Evolutionary conservation across 2,888 invertebrate genomes (phyloP).

Genomic region (Eubasilissa splendida): DNA sequence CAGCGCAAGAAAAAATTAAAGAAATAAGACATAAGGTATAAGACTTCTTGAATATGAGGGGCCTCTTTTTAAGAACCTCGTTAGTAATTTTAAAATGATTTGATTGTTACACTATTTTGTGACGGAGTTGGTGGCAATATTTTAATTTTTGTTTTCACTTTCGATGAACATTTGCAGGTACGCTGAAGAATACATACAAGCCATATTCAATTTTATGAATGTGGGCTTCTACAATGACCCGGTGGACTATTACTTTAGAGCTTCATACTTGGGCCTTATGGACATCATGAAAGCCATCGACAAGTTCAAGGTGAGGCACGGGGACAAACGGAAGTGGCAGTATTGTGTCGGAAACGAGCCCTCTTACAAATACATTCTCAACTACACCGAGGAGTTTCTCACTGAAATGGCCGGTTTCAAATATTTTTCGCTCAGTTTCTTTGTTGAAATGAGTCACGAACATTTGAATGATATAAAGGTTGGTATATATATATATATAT

Average conservation of each 20-base stretch:
- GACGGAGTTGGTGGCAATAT: too few relatives aligned
- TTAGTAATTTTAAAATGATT: too few relatives aligned
- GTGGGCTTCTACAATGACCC: slow-evolving; percentile 55
- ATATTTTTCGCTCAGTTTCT: slow-evolving; percentile 57
- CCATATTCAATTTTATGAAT: slow-evolving; percentile 51
- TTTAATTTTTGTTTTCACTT: too few relatives aligned
- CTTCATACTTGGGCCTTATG: slow-evolving; percentile 52
- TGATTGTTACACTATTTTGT: too few relatives aligned
- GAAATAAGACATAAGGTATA: too few relatives aligned
- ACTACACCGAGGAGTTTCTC: slow-evolving; percentile 58
- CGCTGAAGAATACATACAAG: slow-evolving; percentile 55
- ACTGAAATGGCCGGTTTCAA: slow-evolving; percentile 55
- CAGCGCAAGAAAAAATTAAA: too few relatives aligned
- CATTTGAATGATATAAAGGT: slow-evolving; percentile 56
- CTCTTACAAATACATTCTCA: slow-evolving; percentile 54
- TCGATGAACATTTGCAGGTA: slow-evolving; percentile 44
- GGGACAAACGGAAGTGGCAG: slow-evolving; percentile 51
- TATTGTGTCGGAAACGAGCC: slow-evolving; percentile 56
- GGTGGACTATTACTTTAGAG: slow-evolving; percentile 56
- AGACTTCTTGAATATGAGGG: too few relatives aligned
- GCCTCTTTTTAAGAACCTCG: too few relatives aligned
- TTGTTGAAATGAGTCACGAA: slow-evolving; percentile 57
- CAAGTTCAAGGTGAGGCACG: slow-evolving; percentile 49
- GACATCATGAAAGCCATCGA: slow-evolving; percentile 43
- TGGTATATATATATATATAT: neutral